Evolutionary conservation across 2,888 invertebrate species (phyloP), one percentile per base, ranked within the genome.

Genomic region (Prenolepis imparis): DNA sequence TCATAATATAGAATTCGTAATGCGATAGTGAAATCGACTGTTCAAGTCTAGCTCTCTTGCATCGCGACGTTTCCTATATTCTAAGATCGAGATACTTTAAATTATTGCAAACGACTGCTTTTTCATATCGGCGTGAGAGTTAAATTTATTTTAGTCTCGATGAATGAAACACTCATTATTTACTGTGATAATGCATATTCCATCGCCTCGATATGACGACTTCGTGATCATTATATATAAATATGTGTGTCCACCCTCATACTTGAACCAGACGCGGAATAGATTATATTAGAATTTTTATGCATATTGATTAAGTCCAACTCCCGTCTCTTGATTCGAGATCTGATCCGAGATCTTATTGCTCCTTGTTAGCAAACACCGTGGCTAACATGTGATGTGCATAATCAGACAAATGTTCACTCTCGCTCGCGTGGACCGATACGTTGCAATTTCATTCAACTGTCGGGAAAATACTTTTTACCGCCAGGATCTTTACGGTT

Each of bases 251-350:
- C 66, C 64, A 55, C 72, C 48, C 86, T 77, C 77, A 68, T 59
- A 24, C 44, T 36, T 12, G 1, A 44, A 32, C 57, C 44, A 68
- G 78, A 63, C 59, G 59, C 63, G 80, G 67, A 82, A 83, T 84
- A 87, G 84, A 89, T 86, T 59, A 72, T 66, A 57, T n/a, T 63
- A 28, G 57, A 32, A 82, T 61, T 66, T 87, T 81, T 41, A 82
- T 73, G 73, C 70, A 75, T 83, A 83, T 72, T 64, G 89, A 88
- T 87, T 77, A 87, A 84, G 87, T 78, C 83, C 55, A 57, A 82
- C 77, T 77, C 63, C 80, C 70, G 82, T 77, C 68, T 72, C 73
- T 41, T 52, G 80, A 52, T n/a, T 44, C 61, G 73, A 81, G 87
- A 87, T 87, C 82, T 81, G 83, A 89, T 84, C 87, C 61, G 32